A percentile compares a stretch with the other conserved stretches of the same genome.
Conservation (phyloP, 2,113 vertebrate genomes). For the Centropus unirufus region DNA sequence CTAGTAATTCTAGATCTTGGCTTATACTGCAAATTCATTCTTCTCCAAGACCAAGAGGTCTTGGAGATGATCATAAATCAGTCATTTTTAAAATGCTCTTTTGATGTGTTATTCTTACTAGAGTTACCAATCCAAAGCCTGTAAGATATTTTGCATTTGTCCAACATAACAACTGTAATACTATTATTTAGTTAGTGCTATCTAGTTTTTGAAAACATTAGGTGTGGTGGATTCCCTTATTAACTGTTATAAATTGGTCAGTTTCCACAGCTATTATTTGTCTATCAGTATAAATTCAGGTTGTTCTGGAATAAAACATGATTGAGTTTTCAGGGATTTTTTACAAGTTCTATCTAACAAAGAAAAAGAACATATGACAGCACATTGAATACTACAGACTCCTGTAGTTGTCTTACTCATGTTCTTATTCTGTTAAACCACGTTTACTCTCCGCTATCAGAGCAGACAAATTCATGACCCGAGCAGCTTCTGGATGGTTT, state of each 20-base stretch:
- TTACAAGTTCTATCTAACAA: background rate
- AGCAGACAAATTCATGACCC: background rate
- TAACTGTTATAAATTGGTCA: background rate
- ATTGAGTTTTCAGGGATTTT: background rate
- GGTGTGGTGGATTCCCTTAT: background rate
- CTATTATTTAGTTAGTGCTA: background rate
- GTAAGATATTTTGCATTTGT: background rate
- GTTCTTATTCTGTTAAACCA: background rate
- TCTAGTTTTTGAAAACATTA: background rate
- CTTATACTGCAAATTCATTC: background rate
- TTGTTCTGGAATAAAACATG: background rate
- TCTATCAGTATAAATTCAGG: background rate
- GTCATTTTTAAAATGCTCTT: background rate
- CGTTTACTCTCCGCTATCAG: background rate
- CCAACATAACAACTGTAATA: fast-evolving
- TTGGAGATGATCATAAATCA: background rate
- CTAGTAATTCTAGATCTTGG: background rate
- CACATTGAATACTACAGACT: background rate
- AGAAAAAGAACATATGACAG: background rate
- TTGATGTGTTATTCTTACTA: background rate
- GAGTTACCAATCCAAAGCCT: background rate
- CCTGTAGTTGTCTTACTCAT: background rate
- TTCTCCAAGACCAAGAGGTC: background rate
- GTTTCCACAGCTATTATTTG: background rate
- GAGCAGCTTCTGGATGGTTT: background rate